Percentiles rank a stretch among this genome's conserved stretches.
Evolutionary conservation across 2,113 vertebrate genomes (phyloP).

Genomic region (Butorides virescens): DNA sequence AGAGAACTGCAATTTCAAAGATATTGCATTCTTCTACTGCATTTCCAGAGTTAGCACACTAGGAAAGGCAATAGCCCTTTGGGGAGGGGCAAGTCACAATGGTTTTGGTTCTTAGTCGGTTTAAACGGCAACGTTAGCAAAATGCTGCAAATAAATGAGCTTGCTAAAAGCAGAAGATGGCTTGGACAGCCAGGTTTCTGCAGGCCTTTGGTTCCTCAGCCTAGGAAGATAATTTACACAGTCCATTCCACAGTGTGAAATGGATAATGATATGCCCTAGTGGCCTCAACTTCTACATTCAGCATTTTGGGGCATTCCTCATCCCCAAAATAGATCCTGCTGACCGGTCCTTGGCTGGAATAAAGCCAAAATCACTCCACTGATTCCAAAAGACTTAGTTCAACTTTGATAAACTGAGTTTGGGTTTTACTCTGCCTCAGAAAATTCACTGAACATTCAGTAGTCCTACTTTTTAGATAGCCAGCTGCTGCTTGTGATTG

Average conservation of each 20-base stretch:
- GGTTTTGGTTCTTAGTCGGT: neutral
- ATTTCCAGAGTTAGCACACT: neutral
- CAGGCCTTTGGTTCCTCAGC: neutral
- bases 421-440: neutral
- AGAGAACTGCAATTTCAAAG: slow-evolving; percentile 18
- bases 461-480: neutral
- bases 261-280: neutral
- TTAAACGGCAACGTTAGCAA: slow-evolving; percentile 17
- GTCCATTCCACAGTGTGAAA: neutral
- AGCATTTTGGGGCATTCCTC: slow-evolving; percentile 11
- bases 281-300: neutral
- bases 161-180: slow-evolving; percentile 18
- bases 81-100: neutral
- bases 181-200: neutral
- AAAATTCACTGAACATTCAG: neutral
- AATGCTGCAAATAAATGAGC: slow-evolving; percentile 23
- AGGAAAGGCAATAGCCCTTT: slow-evolving; percentile 35
- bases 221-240: neutral
- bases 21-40: slow-evolving; percentile 19
- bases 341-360: neutral
- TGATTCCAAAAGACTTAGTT: neutral
- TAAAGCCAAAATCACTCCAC: neutral
- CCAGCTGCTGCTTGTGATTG: neutral
- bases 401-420: neutral
- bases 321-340: neutral